A percentile compares a stretch with the other conserved stretches of the same genome.
phyloP scores from a whole-genome alignment of 2,888 invertebrate genomes.

The Oxyteleia sp. region DNA sequence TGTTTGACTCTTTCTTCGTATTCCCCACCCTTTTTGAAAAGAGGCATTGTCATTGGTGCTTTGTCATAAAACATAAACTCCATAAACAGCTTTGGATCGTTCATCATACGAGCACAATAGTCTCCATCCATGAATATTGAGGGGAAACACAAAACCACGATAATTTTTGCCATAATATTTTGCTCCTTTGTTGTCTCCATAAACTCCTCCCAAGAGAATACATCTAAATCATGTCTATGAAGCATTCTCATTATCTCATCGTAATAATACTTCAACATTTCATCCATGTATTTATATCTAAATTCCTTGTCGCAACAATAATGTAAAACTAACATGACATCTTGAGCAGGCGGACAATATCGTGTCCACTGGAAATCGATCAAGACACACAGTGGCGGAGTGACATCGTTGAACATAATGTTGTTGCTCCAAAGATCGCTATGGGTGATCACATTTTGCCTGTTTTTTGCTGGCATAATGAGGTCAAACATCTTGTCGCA shows the following conservation, averaged over 20 bases:
- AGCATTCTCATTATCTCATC: slow-evolving; percentile 49
- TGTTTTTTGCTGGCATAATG: slow-evolving; percentile 49
- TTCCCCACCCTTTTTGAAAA: slow-evolving; percentile 77
- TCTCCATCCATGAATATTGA: slow-evolving; percentile 81
- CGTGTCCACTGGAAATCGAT: slow-evolving; percentile 92
- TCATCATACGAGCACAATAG: slow-evolving; percentile 76
- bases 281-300: slow-evolving; percentile 42
- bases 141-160: slow-evolving; percentile 80
- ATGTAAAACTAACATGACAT: slow-evolving; percentile 70
- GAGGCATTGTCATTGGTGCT: slow-evolving; percentile 75
- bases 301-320: slow-evolving; percentile 53
- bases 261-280: slow-evolving; percentile 63
- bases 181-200: slow-evolving; percentile 82
- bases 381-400: slow-evolving; percentile 89
- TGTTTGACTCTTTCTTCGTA: slow-evolving; percentile 79
- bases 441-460: slow-evolving; percentile 89
- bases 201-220: slow-evolving; percentile 77
- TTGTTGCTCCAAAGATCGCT: slow-evolving; percentile 91
- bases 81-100: slow-evolving; percentile 73
- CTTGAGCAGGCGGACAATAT: slow-evolving; percentile 84
- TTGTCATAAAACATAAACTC: slow-evolving; percentile 77
- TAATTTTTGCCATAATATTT: slow-evolving; percentile 79
- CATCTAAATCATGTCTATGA: slow-evolving; percentile 38
- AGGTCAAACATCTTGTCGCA: slow-evolving; percentile 51
- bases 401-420: slow-evolving; percentile 88